Evolutionary conservation across 2,113 vertebrate species (phyloP).

Genomic region (Stegastes partitus): DNA sequence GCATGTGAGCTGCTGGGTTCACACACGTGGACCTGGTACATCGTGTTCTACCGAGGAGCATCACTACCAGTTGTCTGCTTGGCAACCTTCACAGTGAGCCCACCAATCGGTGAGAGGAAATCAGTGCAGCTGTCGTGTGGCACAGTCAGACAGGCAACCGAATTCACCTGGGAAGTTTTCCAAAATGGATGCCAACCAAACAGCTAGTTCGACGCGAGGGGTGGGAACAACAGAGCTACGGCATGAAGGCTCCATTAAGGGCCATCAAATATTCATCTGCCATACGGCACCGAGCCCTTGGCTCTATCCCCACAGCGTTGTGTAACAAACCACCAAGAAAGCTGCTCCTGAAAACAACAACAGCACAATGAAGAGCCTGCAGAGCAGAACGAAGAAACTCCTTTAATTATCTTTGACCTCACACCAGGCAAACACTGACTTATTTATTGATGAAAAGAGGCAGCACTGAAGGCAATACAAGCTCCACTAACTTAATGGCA

Average conservation of each 20-base stretch:
- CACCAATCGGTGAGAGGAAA: constrained; percentile 49
- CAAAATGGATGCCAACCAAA: constrained; percentile 55
- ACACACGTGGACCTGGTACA: constrained; percentile 11
- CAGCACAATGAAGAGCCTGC: constrained; percentile 18
- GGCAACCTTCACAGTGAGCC: constrained; percentile 30
- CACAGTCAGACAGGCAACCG: constrained; percentile 46
- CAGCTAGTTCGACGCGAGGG: constrained; percentile 17
- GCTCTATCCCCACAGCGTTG: constrained; percentile 29
- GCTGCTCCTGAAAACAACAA: constrained; percentile 54
- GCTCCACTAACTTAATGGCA: constrained; percentile 15
- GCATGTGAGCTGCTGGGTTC: constrained; percentile 14
- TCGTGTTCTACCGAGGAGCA: constrained; percentile 6
- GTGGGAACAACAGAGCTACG: constrained; percentile 49
- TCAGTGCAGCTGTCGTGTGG: constrained; percentile 72
- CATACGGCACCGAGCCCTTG: constrained; percentile 62
- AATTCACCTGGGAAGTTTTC: constrained; percentile 64
- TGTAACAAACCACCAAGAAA: constrained; percentile 53
- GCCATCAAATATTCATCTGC: constrained; percentile 83
- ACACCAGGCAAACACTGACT: constrained; percentile 23
- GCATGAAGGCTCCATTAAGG: constrained; percentile 72
- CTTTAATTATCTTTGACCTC: constrained; percentile 43
- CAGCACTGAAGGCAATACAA: constrained; percentile 2
- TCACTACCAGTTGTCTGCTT: constrained; percentile 58
- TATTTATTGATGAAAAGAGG: constrained; percentile 42
- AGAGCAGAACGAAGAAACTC: constrained; percentile 2